Conservation (phyloP, 2,888 invertebrate genomes). For the Archips crataeganus region DNA sequence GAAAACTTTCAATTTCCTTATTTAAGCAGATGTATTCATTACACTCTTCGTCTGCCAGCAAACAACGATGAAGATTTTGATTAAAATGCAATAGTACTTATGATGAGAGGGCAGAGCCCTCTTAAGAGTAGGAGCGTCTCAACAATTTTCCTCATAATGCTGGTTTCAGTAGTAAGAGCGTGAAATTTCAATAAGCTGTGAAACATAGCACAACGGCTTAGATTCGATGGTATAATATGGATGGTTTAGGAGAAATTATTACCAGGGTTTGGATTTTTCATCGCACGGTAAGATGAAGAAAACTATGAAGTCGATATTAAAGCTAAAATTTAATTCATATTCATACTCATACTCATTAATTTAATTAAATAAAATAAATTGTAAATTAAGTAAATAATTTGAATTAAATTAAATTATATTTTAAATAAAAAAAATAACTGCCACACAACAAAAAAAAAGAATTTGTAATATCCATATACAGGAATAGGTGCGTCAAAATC, state of each 20-base stretch:
- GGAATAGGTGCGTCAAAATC: no score
- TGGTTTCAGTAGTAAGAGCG: slow-evolving; percentile 5
- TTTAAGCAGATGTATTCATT: neutral
- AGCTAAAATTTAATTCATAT: no score
- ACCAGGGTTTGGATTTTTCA: no score
- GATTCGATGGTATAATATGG: neutral
- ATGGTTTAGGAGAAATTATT: neutral
- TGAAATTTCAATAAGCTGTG: slow-evolving; percentile 15
- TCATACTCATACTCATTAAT: no score
- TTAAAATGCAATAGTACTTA: slow-evolving; percentile 23
- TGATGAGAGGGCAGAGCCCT: slow-evolving; percentile 11
- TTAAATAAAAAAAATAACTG: no score
- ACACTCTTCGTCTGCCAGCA: neutral
- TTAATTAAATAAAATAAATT: no score
- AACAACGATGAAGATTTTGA: slow-evolving; percentile 13
- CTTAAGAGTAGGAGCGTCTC: slow-evolving; percentile 5
- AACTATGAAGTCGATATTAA: no score
- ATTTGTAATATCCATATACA: no score
- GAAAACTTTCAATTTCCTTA: neutral
- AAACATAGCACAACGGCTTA: neutral
- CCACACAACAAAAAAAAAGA: no score
- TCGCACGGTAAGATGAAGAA: no score
- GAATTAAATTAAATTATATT: no score
- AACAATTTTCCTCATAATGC: slow-evolving; percentile 11
- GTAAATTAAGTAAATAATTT: no score